Percentiles rank a stretch among this genome's conserved stretches.
These are phyloP conservation scores for Pituophis catenifer DNA, from an alignment of 2,113 vertebrate species.

Conservation along the genomic window DNA sequence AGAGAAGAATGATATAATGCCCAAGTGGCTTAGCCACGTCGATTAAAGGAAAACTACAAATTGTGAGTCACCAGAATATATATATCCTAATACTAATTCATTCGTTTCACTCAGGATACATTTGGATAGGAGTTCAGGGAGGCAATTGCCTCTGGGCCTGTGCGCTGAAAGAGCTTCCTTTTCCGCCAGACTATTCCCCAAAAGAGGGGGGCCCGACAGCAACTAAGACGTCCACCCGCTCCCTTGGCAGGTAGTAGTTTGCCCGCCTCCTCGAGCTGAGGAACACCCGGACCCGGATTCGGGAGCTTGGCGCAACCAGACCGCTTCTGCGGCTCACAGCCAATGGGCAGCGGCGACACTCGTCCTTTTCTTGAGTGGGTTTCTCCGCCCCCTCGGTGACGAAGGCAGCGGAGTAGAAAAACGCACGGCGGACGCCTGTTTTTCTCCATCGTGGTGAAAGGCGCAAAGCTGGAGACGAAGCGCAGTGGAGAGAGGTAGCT, in stretches of 20 bases:
- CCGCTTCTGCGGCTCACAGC: background rate
- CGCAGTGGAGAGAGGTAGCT: too few species aligned
- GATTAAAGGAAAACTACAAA: background rate
- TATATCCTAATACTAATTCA: background rate
- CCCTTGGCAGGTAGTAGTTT: background rate
- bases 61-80: background rate
- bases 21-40: background rate
- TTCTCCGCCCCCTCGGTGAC: background rate
- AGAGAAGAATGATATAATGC: background rate
- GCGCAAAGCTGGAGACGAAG: background rate
- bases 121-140: background rate
- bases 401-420: background rate
- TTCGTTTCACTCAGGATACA: background rate
- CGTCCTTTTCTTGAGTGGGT: background rate
- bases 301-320: background rate
- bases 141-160: background rate
- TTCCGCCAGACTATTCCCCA: background rate
- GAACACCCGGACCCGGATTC: background rate
- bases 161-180: background rate
- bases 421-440: background rate
- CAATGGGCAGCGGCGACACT: background rate
- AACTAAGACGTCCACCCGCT: background rate
- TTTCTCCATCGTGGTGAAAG: background rate
- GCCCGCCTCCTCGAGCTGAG: background rate
- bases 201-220: background rate